Percentiles rank a stretch among this genome's conserved stretches.
These are phyloP conservation scores for Thalassarche chlororhynchos DNA, from an alignment of 2,113 vertebrate genomes.

Conservation along the genomic window DNA sequence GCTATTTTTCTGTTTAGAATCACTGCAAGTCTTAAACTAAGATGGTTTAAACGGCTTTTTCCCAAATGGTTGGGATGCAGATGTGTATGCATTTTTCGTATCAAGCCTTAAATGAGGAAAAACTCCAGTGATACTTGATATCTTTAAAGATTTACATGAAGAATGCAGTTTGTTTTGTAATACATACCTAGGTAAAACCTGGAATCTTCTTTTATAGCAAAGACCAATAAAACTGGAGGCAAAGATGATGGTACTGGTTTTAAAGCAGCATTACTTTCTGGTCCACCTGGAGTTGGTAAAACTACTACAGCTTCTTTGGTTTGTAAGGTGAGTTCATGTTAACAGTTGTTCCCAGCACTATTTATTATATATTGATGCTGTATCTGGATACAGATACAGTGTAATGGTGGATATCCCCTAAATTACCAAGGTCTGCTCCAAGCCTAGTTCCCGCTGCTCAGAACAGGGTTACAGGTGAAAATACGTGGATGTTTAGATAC, in stretches of 20 bases:
- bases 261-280: constrained; percentile 95
- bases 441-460: background rate
- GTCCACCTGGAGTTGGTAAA: constrained; percentile 95
- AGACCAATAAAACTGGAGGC: constrained; percentile 80
- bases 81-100: background rate
- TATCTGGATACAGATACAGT: background rate
- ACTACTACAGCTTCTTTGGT: constrained; percentile 95
- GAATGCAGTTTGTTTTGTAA: background rate
- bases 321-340: constrained; percentile 85
- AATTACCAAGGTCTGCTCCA: background rate
- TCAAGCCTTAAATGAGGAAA: background rate
- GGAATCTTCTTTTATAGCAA: constrained; percentile 41
- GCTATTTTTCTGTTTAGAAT: background rate
- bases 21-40: background rate
- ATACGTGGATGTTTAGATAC: background rate
- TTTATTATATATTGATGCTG: background rate
- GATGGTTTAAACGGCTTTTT: background rate
- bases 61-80: background rate
- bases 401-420: background rate
- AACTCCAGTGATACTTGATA: background rate
- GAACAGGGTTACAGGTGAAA: background rate
- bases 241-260: constrained; percentile 87
- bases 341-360: background rate
- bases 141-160: background rate
- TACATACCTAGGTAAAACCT: background rate